A percentile compares a stretch with the other conserved stretches of the same genome.
Conservation (phyloP, 2,797 vertebrate genomes). For the Catostomus latipinnis region DNA sequence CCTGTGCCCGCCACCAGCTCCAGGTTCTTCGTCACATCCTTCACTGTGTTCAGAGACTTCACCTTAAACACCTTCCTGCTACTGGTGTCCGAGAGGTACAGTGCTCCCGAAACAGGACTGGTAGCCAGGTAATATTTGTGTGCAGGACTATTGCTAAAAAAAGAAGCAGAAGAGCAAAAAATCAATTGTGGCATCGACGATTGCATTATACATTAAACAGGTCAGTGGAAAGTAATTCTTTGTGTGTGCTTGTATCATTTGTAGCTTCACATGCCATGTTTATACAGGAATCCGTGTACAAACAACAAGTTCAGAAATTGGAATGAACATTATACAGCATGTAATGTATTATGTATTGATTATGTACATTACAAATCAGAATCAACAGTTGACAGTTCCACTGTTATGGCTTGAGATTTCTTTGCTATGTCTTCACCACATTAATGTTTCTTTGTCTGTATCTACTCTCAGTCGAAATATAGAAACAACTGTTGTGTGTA, state of each 20-base stretch:
- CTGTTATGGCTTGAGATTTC: neutral
- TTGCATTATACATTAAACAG: neutral
- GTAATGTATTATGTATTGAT: too few species aligned
- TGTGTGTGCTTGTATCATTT: neutral
- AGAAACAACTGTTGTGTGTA: slow-evolving; percentile 23
- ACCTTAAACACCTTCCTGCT: slow-evolving; percentile 94
- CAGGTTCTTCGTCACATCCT: slow-evolving; percentile 93
- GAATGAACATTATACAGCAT: neutral
- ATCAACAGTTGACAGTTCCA: neutral
- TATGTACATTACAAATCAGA: neutral
- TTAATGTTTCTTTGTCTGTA: slow-evolving; percentile 33
- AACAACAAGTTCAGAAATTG: neutral
- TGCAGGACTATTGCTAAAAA: slow-evolving; percentile 90
- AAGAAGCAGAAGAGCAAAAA: slow-evolving; percentile 1
- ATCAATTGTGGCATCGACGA: neutral
- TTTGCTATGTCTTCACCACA: neutral
- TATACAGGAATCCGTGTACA: neutral
- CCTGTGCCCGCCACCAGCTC: slow-evolving; percentile 95
- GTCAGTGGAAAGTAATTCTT: neutral
- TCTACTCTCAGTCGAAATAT: slow-evolving; percentile 30
- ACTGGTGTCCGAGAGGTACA: slow-evolving; percentile 96
- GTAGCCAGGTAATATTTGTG: slow-evolving; percentile 97
- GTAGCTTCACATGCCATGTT: too few species aligned
- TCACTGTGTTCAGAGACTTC: slow-evolving; percentile 87
- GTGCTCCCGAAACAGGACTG: slow-evolving; percentile 87